Evolutionary conservation across 1,140 invertebrate genomes (phyloP).

Genomic region (Saccostrea echinata): DNA sequence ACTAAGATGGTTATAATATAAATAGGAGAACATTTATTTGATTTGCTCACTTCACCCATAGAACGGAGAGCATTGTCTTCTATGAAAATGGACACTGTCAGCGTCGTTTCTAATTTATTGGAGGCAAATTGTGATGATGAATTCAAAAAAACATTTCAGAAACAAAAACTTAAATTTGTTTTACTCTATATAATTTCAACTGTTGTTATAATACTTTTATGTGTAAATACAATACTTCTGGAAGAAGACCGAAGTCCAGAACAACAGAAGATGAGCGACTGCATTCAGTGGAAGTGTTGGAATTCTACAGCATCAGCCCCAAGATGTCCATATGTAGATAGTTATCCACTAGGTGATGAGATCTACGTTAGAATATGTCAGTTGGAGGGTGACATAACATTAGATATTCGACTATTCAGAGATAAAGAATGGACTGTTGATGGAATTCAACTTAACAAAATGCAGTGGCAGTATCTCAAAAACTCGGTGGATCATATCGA

Average conservation of each 20-base stretch:
- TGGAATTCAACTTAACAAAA: not conserved
- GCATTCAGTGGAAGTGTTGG: not conserved
- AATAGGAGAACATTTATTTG: not conserved
- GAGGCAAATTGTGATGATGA: conserved; percentile 1
- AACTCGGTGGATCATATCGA: not conserved
- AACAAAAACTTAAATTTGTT: not conserved
- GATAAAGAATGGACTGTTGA: not conserved
- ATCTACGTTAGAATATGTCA: not conserved
- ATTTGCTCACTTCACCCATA: too few relatives aligned
- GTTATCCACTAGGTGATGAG: not conserved
- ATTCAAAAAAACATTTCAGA: not conserved
- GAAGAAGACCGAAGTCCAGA: not conserved
- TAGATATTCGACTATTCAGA: not conserved
- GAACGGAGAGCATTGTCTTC: too few relatives aligned
- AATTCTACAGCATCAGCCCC: not conserved
- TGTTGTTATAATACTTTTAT: not conserved
- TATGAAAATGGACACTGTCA: too few relatives aligned
- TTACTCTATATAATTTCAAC: not conserved
- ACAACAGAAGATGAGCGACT: not conserved
- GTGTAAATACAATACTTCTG: not conserved
- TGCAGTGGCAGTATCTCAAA: conserved; percentile 1
- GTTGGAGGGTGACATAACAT: not conserved
- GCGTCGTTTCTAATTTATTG: not conserved
- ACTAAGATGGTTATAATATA: too few relatives aligned
- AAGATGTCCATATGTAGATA: not conserved